Base-by-base conservation (phyloP, 2,113 vertebrate species). In the Nibea albiflora region DNA sequence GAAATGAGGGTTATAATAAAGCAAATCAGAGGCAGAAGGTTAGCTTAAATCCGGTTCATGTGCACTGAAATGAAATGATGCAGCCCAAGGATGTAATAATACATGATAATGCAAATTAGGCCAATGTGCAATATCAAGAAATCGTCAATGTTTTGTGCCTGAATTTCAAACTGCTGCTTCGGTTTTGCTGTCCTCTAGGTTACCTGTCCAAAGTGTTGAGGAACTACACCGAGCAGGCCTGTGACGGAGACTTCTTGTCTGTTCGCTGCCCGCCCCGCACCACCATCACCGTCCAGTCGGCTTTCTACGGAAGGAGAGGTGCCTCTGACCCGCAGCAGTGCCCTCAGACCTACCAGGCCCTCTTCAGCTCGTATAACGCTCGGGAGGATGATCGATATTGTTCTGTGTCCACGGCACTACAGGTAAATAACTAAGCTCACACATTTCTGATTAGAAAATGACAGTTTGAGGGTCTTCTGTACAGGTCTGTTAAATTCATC, bases 231-330 rank as follows among this genome's bases (percentile, higher is more conserved):
- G 94, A 95, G 75, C 96, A 95, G 81, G 96, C 96, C 67, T 98
- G 97, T 1, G 97, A 98, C 87, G 96, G 96, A 85, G 96, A 96
- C 76, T 95, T 96, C 74, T 88, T 97, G 87, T 95, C 96, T 4
- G 91, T 97, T 56, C 95, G 93, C 73, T 98, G 97, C 73, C 97
- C 96, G n/a, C 95, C 96, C 66, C 96, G 95, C 88, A 97, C 97
- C 61, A 96, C 96, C 87, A 96, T 98, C 94, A 96, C 96, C 39
- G 93, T 97, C 90, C 97, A 98, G 73, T 96, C 96, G 5, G 96
- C 97, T 24, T 97, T 97, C 92, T 98, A 98, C 1, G 96, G 97
- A 61, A 94, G 95, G 49, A 95, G 84, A 90, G 89, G 94, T 58
- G 90, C 94, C 39, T 94, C 95, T 35, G 96, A 93, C 74, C 80